phyloP scores from a whole-genome alignment of 2,888 invertebrate species.

The Orthosia incerta region DNA sequence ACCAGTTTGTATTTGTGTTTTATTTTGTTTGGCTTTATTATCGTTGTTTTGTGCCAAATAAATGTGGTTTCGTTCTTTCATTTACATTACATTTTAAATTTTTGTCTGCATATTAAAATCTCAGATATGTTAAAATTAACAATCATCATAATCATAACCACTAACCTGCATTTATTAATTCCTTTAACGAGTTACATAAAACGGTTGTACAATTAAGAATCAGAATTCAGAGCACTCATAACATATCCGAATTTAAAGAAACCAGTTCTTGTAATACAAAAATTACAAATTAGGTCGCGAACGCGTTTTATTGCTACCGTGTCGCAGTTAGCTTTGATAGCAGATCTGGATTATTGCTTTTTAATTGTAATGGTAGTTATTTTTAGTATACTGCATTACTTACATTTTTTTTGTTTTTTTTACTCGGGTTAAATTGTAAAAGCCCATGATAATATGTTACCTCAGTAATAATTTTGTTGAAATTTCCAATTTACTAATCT shows the following conservation, averaged over 20 bases:
- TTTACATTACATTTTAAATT: not conserved
- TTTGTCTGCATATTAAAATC: not conserved
- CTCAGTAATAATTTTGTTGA: not conserved
- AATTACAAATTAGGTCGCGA: conserved; percentile 37
- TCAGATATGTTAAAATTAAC: not conserved
- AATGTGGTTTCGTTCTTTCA: no score
- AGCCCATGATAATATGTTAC: not conserved
- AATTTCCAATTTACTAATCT: no score
- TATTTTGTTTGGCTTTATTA: no score
- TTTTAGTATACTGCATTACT: not conserved
- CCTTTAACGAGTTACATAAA: conserved; percentile 39
- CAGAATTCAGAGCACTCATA: conserved; percentile 41
- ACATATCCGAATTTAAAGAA: conserved; percentile 14
- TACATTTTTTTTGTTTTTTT: not conserved
- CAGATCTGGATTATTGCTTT: conserved; percentile 36
- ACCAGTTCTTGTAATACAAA: conserved; percentile 40
- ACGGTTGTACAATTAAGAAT: conserved; percentile 46
- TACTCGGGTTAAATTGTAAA: not conserved
- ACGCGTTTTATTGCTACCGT: conserved; percentile 23
- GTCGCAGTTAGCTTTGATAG: conserved; percentile 23
- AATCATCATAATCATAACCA: not conserved
- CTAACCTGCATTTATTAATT: conserved; percentile 29
- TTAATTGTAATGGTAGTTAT: conserved; percentile 22
- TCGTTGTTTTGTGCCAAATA: no score
- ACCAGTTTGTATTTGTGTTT: no score